phyloP scores from a whole-genome alignment of 2,797 vertebrate species.

The Corythornis leucogaster region DNA sequence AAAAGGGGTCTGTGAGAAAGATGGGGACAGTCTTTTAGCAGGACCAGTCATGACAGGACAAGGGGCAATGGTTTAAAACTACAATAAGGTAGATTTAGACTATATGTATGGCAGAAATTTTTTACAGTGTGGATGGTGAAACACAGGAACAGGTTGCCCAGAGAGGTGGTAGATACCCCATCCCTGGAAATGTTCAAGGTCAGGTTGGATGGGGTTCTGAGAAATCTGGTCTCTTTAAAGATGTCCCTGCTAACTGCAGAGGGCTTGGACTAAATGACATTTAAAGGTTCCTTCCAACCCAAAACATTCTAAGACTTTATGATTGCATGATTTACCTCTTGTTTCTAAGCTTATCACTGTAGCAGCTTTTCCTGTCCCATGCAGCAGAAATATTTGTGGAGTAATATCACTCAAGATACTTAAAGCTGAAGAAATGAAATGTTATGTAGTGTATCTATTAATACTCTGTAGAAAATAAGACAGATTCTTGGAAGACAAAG shows the following conservation, averaged over 20 bases:
- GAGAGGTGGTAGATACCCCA: background rate
- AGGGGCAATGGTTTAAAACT: background rate
- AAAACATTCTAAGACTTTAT: background rate
- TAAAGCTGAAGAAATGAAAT: slow-evolving; percentile 73
- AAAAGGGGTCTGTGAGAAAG: background rate
- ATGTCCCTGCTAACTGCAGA: background rate
- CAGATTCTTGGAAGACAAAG: background rate
- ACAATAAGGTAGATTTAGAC: background rate
- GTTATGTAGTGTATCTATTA: slow-evolving; percentile 52
- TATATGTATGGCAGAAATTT: background rate
- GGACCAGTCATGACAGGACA: background rate
- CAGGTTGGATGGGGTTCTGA: background rate
- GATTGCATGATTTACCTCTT: background rate
- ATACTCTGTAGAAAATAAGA: slow-evolving; percentile 60
- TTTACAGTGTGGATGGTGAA: background rate
- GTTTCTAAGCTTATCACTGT: slow-evolving; percentile 64
- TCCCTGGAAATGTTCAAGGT: background rate
- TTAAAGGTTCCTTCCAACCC: background rate
- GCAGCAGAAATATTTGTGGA: slow-evolving; percentile 73
- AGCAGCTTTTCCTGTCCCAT: slow-evolving; percentile 56
- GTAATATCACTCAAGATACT: slow-evolving; percentile 76
- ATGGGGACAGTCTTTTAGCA: background rate
- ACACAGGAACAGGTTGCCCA: background rate
- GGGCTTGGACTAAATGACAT: background rate
- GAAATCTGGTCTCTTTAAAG: background rate